These are phyloP conservation scores for Choristoneura fumiferana DNA, from an alignment of 1,140 invertebrate species.

Conservation along the genomic window DNA sequence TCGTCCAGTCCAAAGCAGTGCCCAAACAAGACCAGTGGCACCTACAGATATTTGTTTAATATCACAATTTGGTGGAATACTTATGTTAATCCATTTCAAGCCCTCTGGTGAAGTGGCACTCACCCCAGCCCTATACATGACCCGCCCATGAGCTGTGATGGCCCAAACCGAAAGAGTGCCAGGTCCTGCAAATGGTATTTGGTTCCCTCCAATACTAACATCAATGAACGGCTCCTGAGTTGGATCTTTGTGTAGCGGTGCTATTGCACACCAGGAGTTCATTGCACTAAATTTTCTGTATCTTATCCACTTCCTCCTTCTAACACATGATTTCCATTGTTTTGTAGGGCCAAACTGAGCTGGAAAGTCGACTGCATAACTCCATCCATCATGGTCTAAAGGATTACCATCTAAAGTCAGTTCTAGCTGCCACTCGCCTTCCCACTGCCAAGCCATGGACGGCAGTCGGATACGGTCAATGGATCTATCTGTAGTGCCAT, in stretches of 20 bases:
- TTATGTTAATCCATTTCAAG: constrained; percentile 87
- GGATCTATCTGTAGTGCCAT: constrained; percentile 87
- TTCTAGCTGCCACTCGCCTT: constrained; percentile 95
- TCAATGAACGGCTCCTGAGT: constrained; percentile 88
- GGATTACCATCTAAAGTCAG: constrained; percentile 92
- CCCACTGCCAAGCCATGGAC: constrained; percentile 96
- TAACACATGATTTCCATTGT: constrained; percentile 94
- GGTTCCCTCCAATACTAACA: constrained; percentile 90
- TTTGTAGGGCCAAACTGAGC: constrained; percentile 89
- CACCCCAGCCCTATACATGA: constrained; percentile 91
- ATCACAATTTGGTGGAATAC: constrained; percentile 86
- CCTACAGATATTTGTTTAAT: constrained; percentile 91
- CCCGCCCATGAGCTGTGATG: constrained; percentile 91
- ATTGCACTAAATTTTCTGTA: constrained; percentile 92
- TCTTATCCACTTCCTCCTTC: constrained; percentile 92
- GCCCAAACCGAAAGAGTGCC: constrained; percentile 92
- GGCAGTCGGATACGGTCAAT: constrained; percentile 91
- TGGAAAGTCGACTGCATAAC: constrained; percentile 95
- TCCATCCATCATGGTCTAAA: constrained; percentile 95
- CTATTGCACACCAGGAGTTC: constrained; percentile 95
- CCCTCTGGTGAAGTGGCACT: constrained; percentile 91
- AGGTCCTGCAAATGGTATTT: constrained; percentile 85
- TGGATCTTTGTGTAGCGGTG: constrained; percentile 91
- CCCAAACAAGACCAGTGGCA: constrained; percentile 91
- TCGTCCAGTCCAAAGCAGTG: constrained; percentile 88